Conservation (phyloP, 1,140 invertebrate genomes). For the Drosophila arizonae region DNA sequence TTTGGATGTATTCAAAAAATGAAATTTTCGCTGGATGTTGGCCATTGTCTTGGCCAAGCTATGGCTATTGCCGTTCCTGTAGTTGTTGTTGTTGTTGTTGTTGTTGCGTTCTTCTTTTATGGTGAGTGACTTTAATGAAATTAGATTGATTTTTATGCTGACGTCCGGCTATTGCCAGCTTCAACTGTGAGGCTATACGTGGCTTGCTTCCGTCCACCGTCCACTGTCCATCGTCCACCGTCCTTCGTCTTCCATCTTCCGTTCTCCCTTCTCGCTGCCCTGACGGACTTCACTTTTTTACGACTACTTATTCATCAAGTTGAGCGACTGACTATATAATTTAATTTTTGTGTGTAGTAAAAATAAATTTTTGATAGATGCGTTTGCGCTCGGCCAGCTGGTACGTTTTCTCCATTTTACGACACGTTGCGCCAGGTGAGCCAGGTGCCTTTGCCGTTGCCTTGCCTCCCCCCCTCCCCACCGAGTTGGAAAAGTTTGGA, state of each 20-base stretch:
- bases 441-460: too few species aligned
- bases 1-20: too few species aligned
- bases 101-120: conserved; percentile 46
- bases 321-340: conserved; percentile 76
- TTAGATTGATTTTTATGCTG: conserved; percentile 76
- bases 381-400: conserved; percentile 31
- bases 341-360: conserved; percentile 72
- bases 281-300: conserved; percentile 56
- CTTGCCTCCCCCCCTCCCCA: too few species aligned
- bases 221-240: too few species aligned
- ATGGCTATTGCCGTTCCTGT: not conserved
- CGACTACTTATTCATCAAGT: conserved; percentile 76
- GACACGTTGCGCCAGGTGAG: conserved; percentile 24
- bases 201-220: not conserved
- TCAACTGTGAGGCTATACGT: not conserved
- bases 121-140: conserved; percentile 76
- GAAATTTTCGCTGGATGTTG: too few species aligned
- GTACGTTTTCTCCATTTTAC: conserved; percentile 26
- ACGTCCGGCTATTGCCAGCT: conserved; percentile 43
- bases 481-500: too few species aligned
- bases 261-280: not conserved
- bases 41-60: conserved; percentile 46
- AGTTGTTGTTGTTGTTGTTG: conserved; percentile 5
- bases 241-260: too few species aligned
- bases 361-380: conserved; percentile 77